Conservation (phyloP, 2,113 vertebrate genomes). For the Phrynosoma platyrhinos region DNA sequence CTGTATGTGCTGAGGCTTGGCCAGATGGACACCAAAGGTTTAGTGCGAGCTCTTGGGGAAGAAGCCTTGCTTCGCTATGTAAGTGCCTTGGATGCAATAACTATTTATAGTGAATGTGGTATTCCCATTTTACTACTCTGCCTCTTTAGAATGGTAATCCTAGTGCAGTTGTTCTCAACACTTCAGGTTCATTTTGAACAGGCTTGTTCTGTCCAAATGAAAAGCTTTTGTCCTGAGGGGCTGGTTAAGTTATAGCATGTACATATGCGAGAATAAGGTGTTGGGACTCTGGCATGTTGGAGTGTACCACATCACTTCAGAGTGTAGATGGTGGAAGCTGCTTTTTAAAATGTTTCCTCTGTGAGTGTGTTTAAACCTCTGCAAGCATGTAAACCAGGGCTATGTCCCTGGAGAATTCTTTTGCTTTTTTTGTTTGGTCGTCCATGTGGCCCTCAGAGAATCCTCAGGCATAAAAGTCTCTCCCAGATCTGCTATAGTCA, state of each 20-base stretch:
- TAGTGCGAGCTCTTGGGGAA: constrained; percentile 92
- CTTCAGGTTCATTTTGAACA: constrained; percentile 24
- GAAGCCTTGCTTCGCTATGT: constrained; percentile 92
- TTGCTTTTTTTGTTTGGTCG: no score
- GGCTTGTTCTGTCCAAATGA: constrained; percentile 5
- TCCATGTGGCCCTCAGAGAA: no score
- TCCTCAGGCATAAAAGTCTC: no score
- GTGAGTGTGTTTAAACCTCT: neutral
- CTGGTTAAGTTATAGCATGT: neutral
- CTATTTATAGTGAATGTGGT: neutral
- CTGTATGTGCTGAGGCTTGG: constrained; percentile 93
- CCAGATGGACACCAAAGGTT: constrained; percentile 97
- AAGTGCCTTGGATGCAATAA: constrained; percentile 66
- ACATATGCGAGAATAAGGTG: no score
- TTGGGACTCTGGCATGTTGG: neutral
- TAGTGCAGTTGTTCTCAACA: rapidly evolving
- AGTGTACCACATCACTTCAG: neutral
- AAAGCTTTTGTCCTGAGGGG: neutral
- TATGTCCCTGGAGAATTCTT: no score
- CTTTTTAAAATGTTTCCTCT: neutral
- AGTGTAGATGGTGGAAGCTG: neutral
- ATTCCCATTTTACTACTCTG: neutral
- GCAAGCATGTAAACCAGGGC: no score
- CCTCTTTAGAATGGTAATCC: neutral
- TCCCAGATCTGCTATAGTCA: no score